These are phyloP conservation scores for Morone chrysops DNA, from an alignment of 2,113 vertebrate species.

Conservation along the genomic window DNA sequence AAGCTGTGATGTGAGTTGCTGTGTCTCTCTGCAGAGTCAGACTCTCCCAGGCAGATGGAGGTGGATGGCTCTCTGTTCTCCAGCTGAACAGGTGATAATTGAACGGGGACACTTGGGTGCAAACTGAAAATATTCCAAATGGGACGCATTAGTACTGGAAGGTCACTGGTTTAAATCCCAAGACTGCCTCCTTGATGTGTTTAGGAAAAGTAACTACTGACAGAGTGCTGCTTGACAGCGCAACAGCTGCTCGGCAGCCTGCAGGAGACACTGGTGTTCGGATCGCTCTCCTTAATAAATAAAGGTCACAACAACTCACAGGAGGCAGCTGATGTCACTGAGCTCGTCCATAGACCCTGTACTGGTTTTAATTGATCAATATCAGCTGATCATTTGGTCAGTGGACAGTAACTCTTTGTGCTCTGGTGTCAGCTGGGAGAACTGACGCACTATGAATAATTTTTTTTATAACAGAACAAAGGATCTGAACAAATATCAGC, in stretches of 20 bases:
- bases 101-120: slow-evolving; percentile 26
- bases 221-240: slow-evolving; percentile 19
- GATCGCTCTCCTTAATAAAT: slow-evolving; percentile 43
- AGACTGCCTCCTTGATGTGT: slow-evolving; percentile 7
- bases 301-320: slow-evolving; percentile 49
- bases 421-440: background rate
- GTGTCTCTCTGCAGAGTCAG: slow-evolving; percentile 9
- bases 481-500: background rate
- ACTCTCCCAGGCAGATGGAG: slow-evolving; percentile 28
- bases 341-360: background rate
- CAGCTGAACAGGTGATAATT: slow-evolving; percentile 47
- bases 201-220: slow-evolving; percentile 14
- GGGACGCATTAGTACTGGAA: slow-evolving; percentile 18
- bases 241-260: slow-evolving; percentile 56
- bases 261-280: slow-evolving; percentile 47
- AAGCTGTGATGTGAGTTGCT: background rate
- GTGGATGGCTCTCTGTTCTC: background rate
- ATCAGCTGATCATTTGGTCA: slow-evolving; percentile 4
- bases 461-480: background rate
- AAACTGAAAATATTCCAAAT: slow-evolving; percentile 48
- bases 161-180: slow-evolving; percentile 32
- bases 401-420: background rate
- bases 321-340: slow-evolving; percentile 21
- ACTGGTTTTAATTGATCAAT: background rate
- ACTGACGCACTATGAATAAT: background rate